Conservation (phyloP, 2,113 vertebrate genomes). For the Lepidothrix coronata region DNA sequence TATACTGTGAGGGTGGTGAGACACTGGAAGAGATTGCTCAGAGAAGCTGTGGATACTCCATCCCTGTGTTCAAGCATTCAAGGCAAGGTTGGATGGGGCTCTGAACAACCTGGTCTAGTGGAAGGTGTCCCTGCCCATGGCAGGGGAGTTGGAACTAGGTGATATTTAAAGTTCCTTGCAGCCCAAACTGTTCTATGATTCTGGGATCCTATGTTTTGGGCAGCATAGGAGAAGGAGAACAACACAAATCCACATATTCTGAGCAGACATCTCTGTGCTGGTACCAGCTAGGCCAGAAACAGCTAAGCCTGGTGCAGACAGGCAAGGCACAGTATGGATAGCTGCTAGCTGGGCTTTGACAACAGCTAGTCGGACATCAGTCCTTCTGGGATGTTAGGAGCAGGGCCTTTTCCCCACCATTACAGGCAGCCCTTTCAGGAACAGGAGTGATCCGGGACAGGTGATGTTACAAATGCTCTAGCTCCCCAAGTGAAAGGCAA, state of each 20-base stretch:
- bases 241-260: background rate
- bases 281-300: background rate
- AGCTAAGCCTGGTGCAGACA: background rate
- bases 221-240: background rate
- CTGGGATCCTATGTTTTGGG: background rate
- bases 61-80: background rate
- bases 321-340: fast-evolving
- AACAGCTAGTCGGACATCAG: background rate
- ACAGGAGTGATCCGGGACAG: background rate
- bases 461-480: background rate
- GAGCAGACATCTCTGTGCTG: background rate
- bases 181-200: background rate
- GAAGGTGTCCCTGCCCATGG: background rate
- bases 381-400: background rate
- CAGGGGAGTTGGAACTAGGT: background rate
- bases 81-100: background rate
- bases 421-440: background rate
- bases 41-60: no score
- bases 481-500: background rate
- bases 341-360: background rate
- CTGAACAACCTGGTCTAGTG: background rate
- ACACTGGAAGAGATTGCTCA: no score
- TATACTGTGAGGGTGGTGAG: background rate
- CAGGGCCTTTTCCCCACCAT: background rate
- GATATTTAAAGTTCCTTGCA: background rate